phyloP scores from a whole-genome alignment of 2,113 vertebrate genomes.

The Turnix velox region DNA sequence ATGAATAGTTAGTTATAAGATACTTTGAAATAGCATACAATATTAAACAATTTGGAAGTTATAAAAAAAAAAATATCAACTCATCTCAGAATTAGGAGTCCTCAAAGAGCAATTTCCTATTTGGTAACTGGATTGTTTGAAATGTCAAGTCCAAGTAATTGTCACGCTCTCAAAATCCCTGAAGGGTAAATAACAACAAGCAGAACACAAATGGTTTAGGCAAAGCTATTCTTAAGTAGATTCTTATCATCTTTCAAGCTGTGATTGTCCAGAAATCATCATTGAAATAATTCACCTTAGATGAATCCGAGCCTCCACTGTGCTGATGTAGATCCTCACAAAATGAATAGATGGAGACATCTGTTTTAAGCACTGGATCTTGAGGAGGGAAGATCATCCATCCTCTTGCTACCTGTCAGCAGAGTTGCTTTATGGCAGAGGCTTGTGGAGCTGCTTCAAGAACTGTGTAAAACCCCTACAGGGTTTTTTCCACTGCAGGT shows the following conservation, averaged over 20 bases:
- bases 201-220: neutral
- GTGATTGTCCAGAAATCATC: neutral
- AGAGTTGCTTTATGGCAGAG: neutral
- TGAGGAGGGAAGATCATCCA: neutral
- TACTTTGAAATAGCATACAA: neutral
- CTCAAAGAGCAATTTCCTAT: neutral
- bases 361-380: neutral
- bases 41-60: neutral
- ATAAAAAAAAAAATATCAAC: neutral
- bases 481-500: neutral
- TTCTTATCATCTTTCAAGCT: neutral
- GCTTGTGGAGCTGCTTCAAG: neutral
- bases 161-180: neutral
- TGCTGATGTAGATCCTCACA: neutral
- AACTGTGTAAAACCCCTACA: neutral
- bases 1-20: neutral
- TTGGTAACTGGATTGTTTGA: neutral
- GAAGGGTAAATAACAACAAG: neutral
- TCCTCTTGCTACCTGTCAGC: neutral
- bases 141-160: neutral
- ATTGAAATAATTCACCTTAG: neutral
- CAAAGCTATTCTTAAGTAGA: neutral
- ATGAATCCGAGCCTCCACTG: neutral
- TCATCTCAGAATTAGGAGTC: neutral
- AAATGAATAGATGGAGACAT: neutral